phyloP scores from a whole-genome alignment of 2,113 vertebrate genomes.

The Cavia porcellus region DNA sequence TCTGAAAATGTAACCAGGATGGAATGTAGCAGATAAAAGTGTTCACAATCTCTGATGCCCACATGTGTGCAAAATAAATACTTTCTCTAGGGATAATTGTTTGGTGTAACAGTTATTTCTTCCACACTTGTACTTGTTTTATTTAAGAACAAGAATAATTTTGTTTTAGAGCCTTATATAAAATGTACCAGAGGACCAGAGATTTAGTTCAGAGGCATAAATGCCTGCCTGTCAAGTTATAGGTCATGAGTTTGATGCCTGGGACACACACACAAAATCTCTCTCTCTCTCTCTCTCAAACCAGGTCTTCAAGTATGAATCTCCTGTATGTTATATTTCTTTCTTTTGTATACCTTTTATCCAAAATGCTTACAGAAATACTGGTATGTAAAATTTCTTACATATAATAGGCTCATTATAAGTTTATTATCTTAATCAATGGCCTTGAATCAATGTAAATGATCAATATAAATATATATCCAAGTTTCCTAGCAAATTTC shows the following conservation, averaged over 20 bases:
- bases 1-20: not conserved
- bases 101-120: not conserved
- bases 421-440: not conserved
- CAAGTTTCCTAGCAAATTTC: not conserved
- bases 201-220: too few species aligned
- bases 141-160: not conserved
- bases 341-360: not conserved
- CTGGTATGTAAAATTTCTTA: not conserved
- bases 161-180: not conserved
- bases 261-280: too few species aligned
- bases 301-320: not conserved
- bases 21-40: not conserved
- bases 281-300: too few species aligned
- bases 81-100: not conserved
- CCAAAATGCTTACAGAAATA: not conserved
- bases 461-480: not conserved
- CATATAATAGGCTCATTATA: not conserved
- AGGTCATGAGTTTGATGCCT: too few species aligned
- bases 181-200: too few species aligned
- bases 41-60: not conserved
- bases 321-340: not conserved
- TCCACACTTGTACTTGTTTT: not conserved
- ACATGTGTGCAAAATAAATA: conserved; percentile 10
- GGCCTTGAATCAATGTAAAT: not conserved
- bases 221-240: too few species aligned